A percentile compares a stretch with the other conserved stretches of the same genome.
Evolutionary conservation across 2,113 vertebrate species (phyloP).

Genomic region (Paramisgurnus dabryanus): DNA sequence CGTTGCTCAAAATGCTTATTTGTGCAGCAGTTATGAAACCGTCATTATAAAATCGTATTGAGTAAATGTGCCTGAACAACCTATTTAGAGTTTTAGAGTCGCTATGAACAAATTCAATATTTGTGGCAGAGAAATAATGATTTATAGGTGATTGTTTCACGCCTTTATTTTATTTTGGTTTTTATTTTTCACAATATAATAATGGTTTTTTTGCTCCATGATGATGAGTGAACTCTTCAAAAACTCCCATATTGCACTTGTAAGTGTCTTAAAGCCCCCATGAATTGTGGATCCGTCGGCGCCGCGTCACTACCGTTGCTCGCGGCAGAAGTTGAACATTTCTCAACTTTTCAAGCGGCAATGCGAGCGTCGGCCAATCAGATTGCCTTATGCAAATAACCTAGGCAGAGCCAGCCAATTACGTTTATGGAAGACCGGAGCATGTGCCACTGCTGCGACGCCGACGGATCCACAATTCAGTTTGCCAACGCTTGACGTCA

Average conservation of each 20-base stretch:
- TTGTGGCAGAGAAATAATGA: background rate
- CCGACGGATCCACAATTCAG: too few species aligned
- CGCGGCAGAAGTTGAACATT: too few species aligned
- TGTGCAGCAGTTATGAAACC: background rate
- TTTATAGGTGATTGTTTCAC: background rate
- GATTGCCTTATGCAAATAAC: too few species aligned
- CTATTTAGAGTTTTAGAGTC: background rate
- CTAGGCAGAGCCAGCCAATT: too few species aligned
- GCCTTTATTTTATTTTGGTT: background rate
- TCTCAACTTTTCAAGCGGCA: too few species aligned
- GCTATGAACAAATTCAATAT: conserved; percentile 1
- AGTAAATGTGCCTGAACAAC: conserved; percentile 2
- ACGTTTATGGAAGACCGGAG: too few species aligned
- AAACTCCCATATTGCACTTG: background rate
- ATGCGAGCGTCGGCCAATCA: too few species aligned
- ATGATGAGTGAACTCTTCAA: background rate
- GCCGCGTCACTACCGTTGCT: too few species aligned
- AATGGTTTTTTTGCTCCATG: background rate
- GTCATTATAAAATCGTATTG: too few species aligned
- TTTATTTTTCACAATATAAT: background rate
- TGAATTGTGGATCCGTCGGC: too few species aligned
- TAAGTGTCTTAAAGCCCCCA: background rate
- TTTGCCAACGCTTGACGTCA: too few species aligned
- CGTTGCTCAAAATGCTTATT: background rate
- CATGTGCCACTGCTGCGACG: too few species aligned